Evolutionary conservation across 2,113 vertebrate species (phyloP), one percentile per base, ranked within the genome.

Genomic region (Sylvicapra grimmia): DNA sequence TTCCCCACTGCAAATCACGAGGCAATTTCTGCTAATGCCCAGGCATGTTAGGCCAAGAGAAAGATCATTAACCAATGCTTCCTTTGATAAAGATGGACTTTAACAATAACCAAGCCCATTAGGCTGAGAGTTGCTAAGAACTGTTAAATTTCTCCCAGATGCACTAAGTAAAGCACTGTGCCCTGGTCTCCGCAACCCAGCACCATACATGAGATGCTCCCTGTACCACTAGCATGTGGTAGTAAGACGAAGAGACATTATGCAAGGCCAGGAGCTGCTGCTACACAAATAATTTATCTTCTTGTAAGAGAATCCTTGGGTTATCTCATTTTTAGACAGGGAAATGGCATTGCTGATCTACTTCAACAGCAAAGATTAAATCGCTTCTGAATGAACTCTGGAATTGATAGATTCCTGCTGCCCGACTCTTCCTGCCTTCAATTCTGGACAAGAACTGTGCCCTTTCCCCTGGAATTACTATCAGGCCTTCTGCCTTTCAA

Each of bases 1-100:
- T 65, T 97, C 89, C 83, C 92, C 95, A 85, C n/a, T 97, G 97
- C 97, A 98, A 98, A 98, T 97, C 98, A 96, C 87, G 94, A 95
- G 21, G 65, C 89, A 93, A 79, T 95, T 97, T 96, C 94, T 95
- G 97, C 97, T 97, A 98, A 98, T 94, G 95, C 95, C 96, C 90
- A 92, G 40, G 44, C 96, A 95, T 97, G 93, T 89, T 65, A 92
- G 91, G 97, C 97, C 94, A 98, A 93, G 49, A 98, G 40, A 97
- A 98, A 98, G 94, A 97, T 97, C 98, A 96, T 97, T 98, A 98
- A 65, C 88, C 68, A 87, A 61, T 93, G 89, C 58, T 2, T 10
- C 97, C 97, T 98, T 96, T 94, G 61, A 97, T 95, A 97, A 97
- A 97, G 96, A 97, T 92, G 90, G 97, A 96, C 98, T 97, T 92